A percentile compares a stretch with the other conserved stretches of the same genome.
Conservation (phyloP, 2,888 invertebrate species). For the Calliopum simillimum region DNA sequence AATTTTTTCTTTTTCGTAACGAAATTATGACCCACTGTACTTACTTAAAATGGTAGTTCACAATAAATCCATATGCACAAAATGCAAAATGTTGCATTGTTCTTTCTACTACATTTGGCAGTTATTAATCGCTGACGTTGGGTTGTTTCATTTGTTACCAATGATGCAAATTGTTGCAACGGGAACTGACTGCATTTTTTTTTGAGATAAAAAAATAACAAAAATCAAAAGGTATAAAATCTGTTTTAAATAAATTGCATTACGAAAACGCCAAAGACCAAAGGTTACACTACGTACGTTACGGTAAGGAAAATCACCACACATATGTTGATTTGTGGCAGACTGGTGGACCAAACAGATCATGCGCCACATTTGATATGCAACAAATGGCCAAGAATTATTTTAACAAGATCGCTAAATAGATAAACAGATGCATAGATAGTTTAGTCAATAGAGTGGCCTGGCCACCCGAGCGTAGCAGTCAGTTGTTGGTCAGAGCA, state of each 20-base stretch:
- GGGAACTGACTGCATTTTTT: neutral
- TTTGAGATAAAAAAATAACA: constrained; percentile 15
- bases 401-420: neutral
- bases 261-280: too few relatives aligned
- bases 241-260: too few relatives aligned
- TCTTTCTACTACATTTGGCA: constrained; percentile 1
- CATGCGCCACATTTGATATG: constrained; percentile 15
- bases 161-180: constrained; percentile 18
- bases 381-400: constrained; percentile 2
- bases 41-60: constrained; percentile 15
- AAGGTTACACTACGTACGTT: too few relatives aligned
- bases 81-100: neutral
- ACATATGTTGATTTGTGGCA: constrained; percentile 30
- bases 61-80: constrained; percentile 30
- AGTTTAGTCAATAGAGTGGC: neutral
- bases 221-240: too few relatives aligned
- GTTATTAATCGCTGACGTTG: constrained; percentile 37
- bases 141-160: too few relatives aligned
- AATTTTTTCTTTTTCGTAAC: neutral
- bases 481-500: neutral
- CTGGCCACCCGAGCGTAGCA: too few relatives aligned
- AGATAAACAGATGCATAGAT: too few relatives aligned
- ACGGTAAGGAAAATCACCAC: neutral
- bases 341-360: too few relatives aligned
- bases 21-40: neutral